These are phyloP conservation scores for Pomacea maculata DNA, from an alignment of 1,140 invertebrate genomes.

Conservation along the genomic window DNA sequence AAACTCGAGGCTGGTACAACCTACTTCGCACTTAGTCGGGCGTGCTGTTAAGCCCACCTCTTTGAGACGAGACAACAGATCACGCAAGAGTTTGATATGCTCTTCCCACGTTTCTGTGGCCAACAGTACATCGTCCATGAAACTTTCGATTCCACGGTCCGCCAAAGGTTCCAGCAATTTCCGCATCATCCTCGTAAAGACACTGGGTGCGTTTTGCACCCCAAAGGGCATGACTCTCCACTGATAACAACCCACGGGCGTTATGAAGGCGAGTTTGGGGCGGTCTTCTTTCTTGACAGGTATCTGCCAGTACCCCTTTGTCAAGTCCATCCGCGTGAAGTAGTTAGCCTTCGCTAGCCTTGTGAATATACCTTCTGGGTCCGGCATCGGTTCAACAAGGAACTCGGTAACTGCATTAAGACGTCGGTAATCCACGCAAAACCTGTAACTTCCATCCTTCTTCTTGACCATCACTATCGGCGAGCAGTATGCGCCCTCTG, in stretches of 20 bases:
- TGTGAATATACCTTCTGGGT: slow-evolving; percentile 36
- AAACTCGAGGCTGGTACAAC: slow-evolving; percentile 22
- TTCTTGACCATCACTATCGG: slow-evolving; percentile 68
- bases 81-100: background rate
- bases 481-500: slow-evolving; percentile 66
- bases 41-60: background rate
- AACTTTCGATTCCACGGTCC: background rate
- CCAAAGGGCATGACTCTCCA: slow-evolving; percentile 44
- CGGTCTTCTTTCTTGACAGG: slow-evolving; percentile 7
- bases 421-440: slow-evolving; percentile 67
- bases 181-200: slow-evolving; percentile 31
- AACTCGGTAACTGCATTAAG: slow-evolving; percentile 34
- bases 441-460: slow-evolving; percentile 61
- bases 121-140: slow-evolving; percentile 3
- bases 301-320: slow-evolving; percentile 43
- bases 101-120: background rate
- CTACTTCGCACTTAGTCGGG: slow-evolving; percentile 23
- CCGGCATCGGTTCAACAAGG: slow-evolving; percentile 44
- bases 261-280: slow-evolving; percentile 30
- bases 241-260: slow-evolving; percentile 25
- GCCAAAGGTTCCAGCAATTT: slow-evolving; percentile 22
- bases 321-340: slow-evolving; percentile 29
- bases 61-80: background rate
- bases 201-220: slow-evolving; percentile 29
- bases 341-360: slow-evolving; percentile 12